Conservation (phyloP, 2,113 vertebrate genomes). For the Gavia stellata region DNA sequence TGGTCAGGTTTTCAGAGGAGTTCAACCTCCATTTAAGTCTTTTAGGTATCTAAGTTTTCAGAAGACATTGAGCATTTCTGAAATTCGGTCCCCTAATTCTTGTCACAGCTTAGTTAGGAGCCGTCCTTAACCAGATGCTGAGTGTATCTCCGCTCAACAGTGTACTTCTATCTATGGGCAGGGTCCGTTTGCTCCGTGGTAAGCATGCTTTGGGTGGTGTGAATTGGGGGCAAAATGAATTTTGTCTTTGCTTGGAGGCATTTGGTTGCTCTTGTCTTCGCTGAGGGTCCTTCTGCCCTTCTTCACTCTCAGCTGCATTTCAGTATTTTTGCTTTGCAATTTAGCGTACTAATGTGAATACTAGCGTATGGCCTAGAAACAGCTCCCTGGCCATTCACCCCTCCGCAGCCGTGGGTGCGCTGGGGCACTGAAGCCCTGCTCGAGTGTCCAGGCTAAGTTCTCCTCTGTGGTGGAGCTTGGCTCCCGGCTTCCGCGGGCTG, state of each 20-base stretch:
- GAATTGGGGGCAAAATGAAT: background rate
- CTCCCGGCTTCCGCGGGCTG: background rate
- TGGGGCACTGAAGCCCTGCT: no score
- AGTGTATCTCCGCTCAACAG: background rate
- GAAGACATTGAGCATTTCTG: background rate
- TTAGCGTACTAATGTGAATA: no score
- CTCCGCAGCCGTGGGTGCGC: accelerated
- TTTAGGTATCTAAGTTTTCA: background rate
- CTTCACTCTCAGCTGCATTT: background rate
- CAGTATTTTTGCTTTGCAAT: background rate
- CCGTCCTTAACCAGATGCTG: background rate
- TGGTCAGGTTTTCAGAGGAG: background rate
- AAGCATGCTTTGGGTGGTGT: accelerated
- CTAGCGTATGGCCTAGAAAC: accelerated
- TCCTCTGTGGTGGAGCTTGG: background rate
- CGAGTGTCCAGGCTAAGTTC: accelerated
- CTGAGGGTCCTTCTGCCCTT: background rate
- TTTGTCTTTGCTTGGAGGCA: background rate
- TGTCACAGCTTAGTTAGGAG: background rate
- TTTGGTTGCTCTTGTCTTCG: background rate
- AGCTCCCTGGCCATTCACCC: background rate
- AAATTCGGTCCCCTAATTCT: background rate
- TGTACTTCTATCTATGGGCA: background rate
- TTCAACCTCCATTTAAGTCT: background rate
- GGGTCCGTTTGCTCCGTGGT: background rate